Conservation (phyloP, 2,797 vertebrate species). For the Ficedula albicollis region DNA sequence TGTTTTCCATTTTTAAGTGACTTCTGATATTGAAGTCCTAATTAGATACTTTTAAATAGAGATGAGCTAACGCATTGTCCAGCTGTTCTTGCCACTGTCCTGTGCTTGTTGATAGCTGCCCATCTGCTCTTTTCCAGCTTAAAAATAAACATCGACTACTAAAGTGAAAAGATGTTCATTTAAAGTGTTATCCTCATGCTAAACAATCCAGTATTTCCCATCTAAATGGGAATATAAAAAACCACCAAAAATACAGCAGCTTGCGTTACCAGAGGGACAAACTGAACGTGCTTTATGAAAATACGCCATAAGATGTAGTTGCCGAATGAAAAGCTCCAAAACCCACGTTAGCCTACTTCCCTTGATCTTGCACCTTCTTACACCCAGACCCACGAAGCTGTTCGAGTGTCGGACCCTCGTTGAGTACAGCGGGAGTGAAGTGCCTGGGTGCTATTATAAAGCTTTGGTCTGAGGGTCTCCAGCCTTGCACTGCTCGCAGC, state of each 20-base stretch:
- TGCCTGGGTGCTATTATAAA: rapidly evolving
- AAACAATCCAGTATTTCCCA: not conserved
- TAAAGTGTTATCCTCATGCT: not conserved
- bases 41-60: not conserved
- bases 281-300: not conserved
- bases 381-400: too few relatives aligned
- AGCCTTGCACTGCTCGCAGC: rapidly evolving
- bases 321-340: not conserved
- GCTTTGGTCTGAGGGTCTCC: not conserved
- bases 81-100: constrained; percentile 1
- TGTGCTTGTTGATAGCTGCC: not conserved
- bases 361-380: not conserved
- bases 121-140: not conserved
- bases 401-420: not conserved
- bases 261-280: not conserved
- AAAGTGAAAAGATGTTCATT: not conserved
- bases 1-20: not conserved
- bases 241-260: rapidly evolving
- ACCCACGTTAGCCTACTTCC: rapidly evolving
- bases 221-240: not conserved
- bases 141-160: not conserved
- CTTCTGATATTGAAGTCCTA: not conserved
- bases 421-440: not conserved
- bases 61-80: not conserved
- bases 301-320: not conserved